Conservation (phyloP, 2,797 vertebrate species). For the Spinus pinus region DNA sequence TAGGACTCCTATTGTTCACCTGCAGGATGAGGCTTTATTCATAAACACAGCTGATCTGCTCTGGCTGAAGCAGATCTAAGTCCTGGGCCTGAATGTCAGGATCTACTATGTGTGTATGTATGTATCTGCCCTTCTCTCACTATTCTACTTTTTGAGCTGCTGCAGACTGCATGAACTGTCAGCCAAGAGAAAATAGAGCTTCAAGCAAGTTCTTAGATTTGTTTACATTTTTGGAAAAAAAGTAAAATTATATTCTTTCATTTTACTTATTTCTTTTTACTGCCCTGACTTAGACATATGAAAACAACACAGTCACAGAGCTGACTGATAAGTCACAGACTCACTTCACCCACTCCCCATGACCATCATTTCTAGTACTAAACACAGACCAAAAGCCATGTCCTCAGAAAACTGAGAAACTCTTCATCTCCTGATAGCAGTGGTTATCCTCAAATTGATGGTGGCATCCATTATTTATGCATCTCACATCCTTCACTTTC, state of each 20-base stretch:
- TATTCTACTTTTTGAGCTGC: neutral
- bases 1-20: neutral
- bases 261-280: neutral
- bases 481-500: neutral
- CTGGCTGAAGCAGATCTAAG: neutral
- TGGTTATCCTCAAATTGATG: neutral
- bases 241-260: neutral
- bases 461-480: neutral
- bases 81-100: neutral
- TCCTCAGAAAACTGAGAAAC: neutral
- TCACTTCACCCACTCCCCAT: neutral
- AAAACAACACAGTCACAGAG: neutral
- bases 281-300: neutral
- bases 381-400: neutral
- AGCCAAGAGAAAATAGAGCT: neutral
- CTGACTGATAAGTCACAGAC: neutral
- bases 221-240: neutral
- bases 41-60: neutral
- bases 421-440: neutral
- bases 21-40: neutral
- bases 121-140: neutral
- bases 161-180: neutral
- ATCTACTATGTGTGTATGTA: fast-evolving
- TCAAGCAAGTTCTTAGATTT: neutral
- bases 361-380: neutral